Conservation (phyloP, 2,797 vertebrate species). For the Xenopus petersii region DNA sequence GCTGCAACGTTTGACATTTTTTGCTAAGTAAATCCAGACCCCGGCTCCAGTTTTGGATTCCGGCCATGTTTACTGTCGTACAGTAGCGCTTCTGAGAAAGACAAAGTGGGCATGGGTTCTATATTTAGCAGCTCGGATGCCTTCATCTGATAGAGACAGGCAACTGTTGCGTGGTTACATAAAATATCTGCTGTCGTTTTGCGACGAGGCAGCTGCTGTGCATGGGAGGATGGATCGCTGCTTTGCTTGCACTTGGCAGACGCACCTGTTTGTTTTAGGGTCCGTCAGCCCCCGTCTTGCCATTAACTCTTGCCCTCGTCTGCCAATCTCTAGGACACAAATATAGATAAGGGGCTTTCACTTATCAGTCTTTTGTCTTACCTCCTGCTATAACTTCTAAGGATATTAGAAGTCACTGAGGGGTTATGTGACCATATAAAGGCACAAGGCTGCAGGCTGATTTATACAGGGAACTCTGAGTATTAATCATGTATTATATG, state of each 20-base stretch:
- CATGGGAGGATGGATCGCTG: background rate
- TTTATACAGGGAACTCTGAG: too few species aligned
- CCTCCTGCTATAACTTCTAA: too few species aligned
- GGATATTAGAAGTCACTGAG: too few species aligned
- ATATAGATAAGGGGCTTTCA: too few species aligned
- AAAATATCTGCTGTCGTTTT: constrained; percentile 2
- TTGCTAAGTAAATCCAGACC: background rate
- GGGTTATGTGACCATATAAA: too few species aligned
- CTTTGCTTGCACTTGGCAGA: background rate
- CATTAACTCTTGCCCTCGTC: background rate
- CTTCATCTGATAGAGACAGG: constrained; percentile 13
- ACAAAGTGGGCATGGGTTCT: constrained; percentile 9
- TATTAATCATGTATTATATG: too few species aligned
- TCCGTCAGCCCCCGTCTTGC: background rate
- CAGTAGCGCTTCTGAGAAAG: constrained; percentile 27
- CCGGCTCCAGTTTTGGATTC: background rate
- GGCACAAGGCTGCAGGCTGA: too few species aligned
- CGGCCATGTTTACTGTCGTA: constrained; percentile 25
- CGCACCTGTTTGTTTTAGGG: background rate
- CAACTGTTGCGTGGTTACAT: constrained; percentile 28
- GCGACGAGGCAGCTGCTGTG: constrained; percentile 7
- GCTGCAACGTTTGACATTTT: background rate
- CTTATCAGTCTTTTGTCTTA: too few species aligned
- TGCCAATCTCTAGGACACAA: too few species aligned
- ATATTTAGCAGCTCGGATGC: constrained; percentile 18